Evolutionary conservation across 2,113 vertebrate genomes (phyloP), one percentile per base, ranked within the genome.

Genomic region (Hirundichthys speculiger): DNA sequence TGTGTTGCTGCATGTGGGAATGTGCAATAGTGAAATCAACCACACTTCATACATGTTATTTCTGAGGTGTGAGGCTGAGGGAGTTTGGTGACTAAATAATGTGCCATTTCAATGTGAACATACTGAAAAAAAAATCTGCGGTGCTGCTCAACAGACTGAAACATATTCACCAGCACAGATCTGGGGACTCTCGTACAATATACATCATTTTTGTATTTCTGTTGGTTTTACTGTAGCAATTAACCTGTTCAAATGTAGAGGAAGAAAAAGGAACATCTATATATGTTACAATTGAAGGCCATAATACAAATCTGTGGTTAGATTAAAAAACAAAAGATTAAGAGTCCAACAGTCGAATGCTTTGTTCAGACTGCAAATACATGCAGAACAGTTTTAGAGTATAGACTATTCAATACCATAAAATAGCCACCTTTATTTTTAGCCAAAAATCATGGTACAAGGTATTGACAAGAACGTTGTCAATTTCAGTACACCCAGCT

Each of bases 21-120:
- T 46, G 49, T 61, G 21, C 19, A 40, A 21, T 40, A 40, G 55
- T 62, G 39, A 64, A 61, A 65, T 56, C 58, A 55, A 27, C 59
- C 62, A 53, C 50, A 64, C 38, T 67, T 54, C 40, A 18, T 25
- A 18, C 22, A 47, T 30, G 57, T 50, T 52, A 45, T 71, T 68
- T 70, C 3, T 43, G 25, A 59, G 18, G 47, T 58, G 46, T 58
- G 65, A 69, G 40, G 39, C 24, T 43, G 24, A 62, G 39, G 22
- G 20, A 24, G 53, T 54, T 42, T 47, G 46, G 25, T 69, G 59
- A 40, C 8, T 47, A 60, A 74, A 73, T 63, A 52, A 60, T 72
- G 57, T 60, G 30, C 9, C 38, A 55, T 70, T 79, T 67, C 21
- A 50, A 25, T 50, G 38, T 24, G 27, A 67, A 70, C 30, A 39